Evolutionary conservation across 1,140 invertebrate species (phyloP).

Genomic region (Heliconius nattereri): DNA sequence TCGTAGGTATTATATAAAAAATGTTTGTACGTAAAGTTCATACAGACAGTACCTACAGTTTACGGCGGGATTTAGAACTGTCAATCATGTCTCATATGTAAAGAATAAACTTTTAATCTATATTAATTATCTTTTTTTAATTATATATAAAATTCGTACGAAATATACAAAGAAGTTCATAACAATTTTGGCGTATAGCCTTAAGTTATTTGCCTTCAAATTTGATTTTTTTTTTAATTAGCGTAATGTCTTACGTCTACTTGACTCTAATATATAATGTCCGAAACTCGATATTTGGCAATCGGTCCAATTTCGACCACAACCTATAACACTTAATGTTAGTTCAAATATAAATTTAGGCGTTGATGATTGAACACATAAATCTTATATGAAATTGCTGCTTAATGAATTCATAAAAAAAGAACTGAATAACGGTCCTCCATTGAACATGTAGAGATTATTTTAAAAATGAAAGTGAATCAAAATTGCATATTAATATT

Average conservation of each 20-base stretch:
- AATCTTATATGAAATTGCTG: conserved; percentile 36
- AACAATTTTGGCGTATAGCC: neutral
- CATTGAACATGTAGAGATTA: neutral
- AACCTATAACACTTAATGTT: conserved; percentile 36
- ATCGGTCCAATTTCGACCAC: conserved; percentile 46
- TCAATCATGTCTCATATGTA: too few species aligned
- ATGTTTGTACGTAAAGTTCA: too few species aligned
- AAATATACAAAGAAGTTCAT: neutral
- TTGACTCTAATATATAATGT: neutral
- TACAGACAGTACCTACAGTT: too few species aligned
- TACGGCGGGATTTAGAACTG: too few species aligned
- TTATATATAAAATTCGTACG: too few species aligned
- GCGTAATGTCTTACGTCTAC: conserved; percentile 22
- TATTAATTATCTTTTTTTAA: too few species aligned
- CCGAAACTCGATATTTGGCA: conserved; percentile 47
- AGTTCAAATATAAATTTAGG: conserved; percentile 36
- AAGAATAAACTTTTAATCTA: too few species aligned
- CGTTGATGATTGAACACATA: conserved; percentile 31
- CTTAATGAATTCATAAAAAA: conserved; percentile 27
- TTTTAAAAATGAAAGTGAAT: neutral
- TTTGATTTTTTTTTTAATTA: neutral
- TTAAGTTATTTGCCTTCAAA: too few species aligned
- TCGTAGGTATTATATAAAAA: too few species aligned
- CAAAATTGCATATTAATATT: neutral
- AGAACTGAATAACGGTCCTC: conserved; percentile 4